Conservation (phyloP, 2,113 vertebrate species). For the Cyanoramphus novaezelandiae region DNA sequence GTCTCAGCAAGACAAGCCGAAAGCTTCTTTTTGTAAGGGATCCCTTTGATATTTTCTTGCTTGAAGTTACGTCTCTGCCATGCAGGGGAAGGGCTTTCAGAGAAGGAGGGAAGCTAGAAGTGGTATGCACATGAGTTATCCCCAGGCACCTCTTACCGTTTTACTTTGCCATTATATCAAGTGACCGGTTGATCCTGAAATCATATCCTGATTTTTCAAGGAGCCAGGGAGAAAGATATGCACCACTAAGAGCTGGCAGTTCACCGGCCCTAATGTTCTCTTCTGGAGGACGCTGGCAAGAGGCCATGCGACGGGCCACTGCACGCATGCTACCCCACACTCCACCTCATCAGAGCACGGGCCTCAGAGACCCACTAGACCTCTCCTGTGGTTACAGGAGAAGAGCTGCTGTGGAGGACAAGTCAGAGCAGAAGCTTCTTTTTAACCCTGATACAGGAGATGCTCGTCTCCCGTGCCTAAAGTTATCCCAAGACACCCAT, state of each 20-base stretch:
- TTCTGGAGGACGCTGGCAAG: not conserved
- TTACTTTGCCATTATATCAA: conserved; percentile 3
- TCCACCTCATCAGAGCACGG: not conserved
- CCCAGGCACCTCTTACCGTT: not conserved
- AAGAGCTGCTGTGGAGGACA: not conserved
- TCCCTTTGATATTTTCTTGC: conserved; percentile 2
- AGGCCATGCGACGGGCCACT: not conserved
- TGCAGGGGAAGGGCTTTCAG: not conserved
- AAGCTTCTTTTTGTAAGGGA: conserved; percentile 11
- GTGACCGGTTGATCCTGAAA: conserved; percentile 30
- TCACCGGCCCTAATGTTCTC: not conserved
- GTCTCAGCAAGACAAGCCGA: not conserved
- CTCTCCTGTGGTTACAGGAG: not conserved
- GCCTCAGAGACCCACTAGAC: not conserved
- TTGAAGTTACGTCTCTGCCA: not conserved
- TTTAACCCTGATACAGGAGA: not conserved
- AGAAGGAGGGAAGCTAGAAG: not conserved
- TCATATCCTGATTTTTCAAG: conserved; percentile 27
- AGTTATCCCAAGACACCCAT: not conserved
- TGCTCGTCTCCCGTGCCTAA: not conserved
- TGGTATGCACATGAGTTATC: not conserved
- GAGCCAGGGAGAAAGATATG: not conserved
- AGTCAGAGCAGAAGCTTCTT: not conserved
- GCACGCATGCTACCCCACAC: not conserved
- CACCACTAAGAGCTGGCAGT: not conserved